Evolutionary conservation across 2,797 vertebrate species (phyloP).

Genomic region (Micropoecilia bifurca): DNA sequence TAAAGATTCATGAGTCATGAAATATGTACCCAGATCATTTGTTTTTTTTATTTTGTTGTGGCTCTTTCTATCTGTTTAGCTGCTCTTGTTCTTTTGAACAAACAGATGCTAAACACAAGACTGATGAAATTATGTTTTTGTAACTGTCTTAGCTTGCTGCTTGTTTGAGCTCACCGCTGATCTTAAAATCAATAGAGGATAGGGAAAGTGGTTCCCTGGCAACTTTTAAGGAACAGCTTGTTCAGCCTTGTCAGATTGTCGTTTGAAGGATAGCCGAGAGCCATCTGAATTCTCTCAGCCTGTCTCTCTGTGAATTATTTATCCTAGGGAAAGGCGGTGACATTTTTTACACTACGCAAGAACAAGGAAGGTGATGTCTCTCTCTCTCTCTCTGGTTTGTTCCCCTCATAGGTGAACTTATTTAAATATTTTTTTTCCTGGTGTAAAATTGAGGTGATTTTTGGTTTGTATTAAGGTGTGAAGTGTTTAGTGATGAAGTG

Average conservation of each 20-base stretch:
- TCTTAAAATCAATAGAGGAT: constrained; percentile 44
- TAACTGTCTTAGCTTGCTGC: constrained; percentile 39
- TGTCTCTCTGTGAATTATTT: constrained; percentile 78
- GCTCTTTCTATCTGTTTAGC: not conserved
- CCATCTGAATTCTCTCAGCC: constrained; percentile 55
- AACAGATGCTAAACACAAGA: not conserved
- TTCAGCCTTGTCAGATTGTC: constrained; percentile 67
- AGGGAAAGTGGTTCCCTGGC: constrained; percentile 57
- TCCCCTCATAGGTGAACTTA: constrained; percentile 24
- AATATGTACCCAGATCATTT: not conserved
- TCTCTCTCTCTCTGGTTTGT: constrained; percentile 14
- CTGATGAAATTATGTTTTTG: constrained; percentile 10
- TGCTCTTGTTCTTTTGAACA: not conserved
- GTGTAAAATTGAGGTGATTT: constrained; percentile 18
- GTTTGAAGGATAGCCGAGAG: constrained; percentile 62
- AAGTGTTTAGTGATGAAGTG: not conserved
- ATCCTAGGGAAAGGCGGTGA: constrained; percentile 60
- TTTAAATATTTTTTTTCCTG: constrained; percentile 42
- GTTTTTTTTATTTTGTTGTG: not conserved
- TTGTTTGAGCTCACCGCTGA: constrained; percentile 28
- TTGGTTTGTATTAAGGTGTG: constrained; percentile 22
- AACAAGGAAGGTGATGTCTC: constrained; percentile 50
- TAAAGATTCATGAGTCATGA: not conserved
- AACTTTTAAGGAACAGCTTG: constrained; percentile 71
- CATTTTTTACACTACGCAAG: constrained; percentile 57